Percentiles rank a stretch among this genome's conserved stretches.
phyloP scores from a whole-genome alignment of 1,140 invertebrate species.

The Cyclina sinensis region DNA sequence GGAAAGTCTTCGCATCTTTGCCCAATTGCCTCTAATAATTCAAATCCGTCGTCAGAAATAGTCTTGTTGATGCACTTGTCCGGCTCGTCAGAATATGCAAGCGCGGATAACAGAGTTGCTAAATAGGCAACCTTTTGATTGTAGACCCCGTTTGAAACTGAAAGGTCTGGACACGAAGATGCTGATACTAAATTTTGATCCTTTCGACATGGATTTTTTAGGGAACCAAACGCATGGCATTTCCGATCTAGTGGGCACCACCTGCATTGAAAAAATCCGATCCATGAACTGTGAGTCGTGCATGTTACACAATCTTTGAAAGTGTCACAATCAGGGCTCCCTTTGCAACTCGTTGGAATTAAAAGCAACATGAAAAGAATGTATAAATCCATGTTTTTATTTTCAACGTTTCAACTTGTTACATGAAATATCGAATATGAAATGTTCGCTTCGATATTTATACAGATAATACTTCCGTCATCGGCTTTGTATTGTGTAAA shows the following conservation, averaged over 20 bases:
- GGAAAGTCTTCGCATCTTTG: not conserved
- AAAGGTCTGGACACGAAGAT: not conserved
- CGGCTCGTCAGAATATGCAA: not conserved
- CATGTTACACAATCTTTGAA: conserved; percentile 1
- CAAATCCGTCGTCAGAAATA: not conserved
- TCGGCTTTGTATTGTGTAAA: no score
- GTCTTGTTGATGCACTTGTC: not conserved
- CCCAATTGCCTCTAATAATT: not conserved
- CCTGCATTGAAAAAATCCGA: not conserved
- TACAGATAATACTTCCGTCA: no score
- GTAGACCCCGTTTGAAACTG: not conserved
- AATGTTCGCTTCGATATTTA: no score
- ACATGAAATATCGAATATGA: no score
- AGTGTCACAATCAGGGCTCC: not conserved
- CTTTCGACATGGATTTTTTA: not conserved
- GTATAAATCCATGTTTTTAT: not conserved
- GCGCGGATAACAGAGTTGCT: not conserved
- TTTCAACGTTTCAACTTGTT: no score
- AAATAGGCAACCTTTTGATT: not conserved
- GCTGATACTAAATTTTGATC: not conserved
- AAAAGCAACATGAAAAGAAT: not conserved
- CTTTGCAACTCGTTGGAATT: not conserved
- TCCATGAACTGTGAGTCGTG: not conserved
- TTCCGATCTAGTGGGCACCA: conserved; percentile 7
- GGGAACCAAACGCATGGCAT: conserved; percentile 29